A percentile compares a stretch with the other conserved stretches of the same genome.
phyloP scores from a whole-genome alignment of 2,888 invertebrate species.

The Morpho helenor region DNA sequence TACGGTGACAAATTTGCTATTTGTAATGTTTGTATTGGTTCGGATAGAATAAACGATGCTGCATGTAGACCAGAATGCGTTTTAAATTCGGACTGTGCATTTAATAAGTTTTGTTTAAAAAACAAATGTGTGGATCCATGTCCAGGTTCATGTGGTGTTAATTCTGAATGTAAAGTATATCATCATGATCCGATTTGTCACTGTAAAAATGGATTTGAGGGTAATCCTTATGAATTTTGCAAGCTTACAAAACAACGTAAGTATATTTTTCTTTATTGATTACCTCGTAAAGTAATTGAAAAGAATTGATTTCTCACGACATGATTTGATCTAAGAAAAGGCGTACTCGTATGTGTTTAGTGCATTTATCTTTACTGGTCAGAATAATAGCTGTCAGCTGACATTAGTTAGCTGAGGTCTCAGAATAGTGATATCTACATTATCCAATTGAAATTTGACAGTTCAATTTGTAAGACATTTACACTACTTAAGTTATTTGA shows the following conservation, averaged over 20 bases:
- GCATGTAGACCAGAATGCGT: conserved; percentile 91
- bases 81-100: conserved; percentile 88
- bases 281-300: neutral
- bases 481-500: too few species aligned
- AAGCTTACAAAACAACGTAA: conserved; percentile 77
- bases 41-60: conserved; percentile 83
- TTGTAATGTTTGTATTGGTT: conserved; percentile 87
- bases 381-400: too few species aligned
- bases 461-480: too few species aligned
- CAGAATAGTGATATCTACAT: too few species aligned
- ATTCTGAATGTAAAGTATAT: conserved; percentile 84
- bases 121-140: conserved; percentile 88
- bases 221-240: conserved; percentile 90
- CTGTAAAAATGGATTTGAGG: conserved; percentile 83
- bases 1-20: conserved; percentile 88
- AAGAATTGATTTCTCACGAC: too few species aligned
- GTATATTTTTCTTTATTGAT: conserved; percentile 33
- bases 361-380: too few species aligned
- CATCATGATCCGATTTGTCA: conserved; percentile 86
- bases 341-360: too few species aligned
- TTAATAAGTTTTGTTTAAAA: conserved; percentile 86
- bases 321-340: too few species aligned
- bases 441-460: too few species aligned
- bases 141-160: conserved; percentile 87
- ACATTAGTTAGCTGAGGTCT: too few species aligned